phyloP scores from a whole-genome alignment of 2,797 vertebrate genomes.

The Pipistrellus pipistrellus region DNA sequence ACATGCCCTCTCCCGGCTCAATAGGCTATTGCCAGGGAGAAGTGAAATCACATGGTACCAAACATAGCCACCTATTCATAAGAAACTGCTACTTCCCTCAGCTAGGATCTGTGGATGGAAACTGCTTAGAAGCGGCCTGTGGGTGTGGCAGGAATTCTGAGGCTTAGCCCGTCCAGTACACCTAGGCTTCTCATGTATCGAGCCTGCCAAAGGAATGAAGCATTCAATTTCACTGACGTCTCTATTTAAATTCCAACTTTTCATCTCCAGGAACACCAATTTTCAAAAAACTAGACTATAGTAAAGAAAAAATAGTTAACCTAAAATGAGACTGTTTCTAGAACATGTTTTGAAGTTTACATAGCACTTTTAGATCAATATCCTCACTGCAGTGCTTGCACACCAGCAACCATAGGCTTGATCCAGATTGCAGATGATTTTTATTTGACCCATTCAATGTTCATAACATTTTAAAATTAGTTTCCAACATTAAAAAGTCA shows the following conservation, averaged over 20 bases:
- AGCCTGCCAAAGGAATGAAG: conserved; percentile 81
- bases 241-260: conserved; percentile 80
- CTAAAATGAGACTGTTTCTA: conserved; percentile 73
- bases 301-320: conserved; percentile 55
- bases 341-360: conserved; percentile 61
- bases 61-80: conserved; percentile 82
- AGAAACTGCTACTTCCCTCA: conserved; percentile 72
- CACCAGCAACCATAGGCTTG: conserved; percentile 26
- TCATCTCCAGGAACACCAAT: conserved; percentile 74
- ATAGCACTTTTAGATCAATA: conserved; percentile 58
- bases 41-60: conserved; percentile 46
- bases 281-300: conserved; percentile 68
- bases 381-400: conserved; percentile 52
- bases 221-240: conserved; percentile 76
- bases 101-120: conserved; percentile 78
- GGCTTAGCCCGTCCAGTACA: conserved; percentile 77
- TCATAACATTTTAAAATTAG: conserved; percentile 63
- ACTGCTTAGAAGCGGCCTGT: conserved; percentile 74
- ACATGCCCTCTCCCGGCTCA: conserved; percentile 72
- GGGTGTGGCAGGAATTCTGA: conserved; percentile 80
- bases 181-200: conserved; percentile 82
- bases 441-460: conserved; percentile 70
- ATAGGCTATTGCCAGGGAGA: conserved; percentile 43
- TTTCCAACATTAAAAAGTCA: conserved; percentile 64
- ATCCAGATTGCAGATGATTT: conserved; percentile 60